A percentile compares a stretch with the other conserved stretches of the same genome.
phyloP scores from a whole-genome alignment of 2,888 invertebrate genomes.

The Polydrusus tereticollis region DNA sequence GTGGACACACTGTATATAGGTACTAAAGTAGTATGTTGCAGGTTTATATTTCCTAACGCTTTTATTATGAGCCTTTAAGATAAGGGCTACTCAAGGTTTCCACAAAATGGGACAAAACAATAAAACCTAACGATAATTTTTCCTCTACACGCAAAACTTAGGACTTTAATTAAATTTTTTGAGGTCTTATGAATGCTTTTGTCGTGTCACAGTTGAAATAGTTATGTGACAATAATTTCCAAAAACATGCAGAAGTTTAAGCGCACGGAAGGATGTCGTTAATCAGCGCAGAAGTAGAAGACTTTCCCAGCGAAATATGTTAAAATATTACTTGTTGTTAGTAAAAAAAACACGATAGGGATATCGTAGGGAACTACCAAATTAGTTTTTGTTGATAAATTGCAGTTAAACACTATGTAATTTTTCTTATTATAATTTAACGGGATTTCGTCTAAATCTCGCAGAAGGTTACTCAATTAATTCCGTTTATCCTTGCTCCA shows the following conservation, averaged over 20 bases:
- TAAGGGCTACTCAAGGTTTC: no score
- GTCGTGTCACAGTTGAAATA: neutral
- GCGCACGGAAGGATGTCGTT: no score
- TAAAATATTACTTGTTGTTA: neutral
- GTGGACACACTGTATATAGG: no score
- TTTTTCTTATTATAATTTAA: neutral
- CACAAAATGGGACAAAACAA: no score
- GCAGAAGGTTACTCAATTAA: slow-evolving; percentile 3
- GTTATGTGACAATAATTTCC: neutral
- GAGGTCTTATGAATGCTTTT: neutral
- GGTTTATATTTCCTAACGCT: no score
- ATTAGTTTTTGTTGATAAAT: neutral
- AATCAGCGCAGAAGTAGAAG: no score
- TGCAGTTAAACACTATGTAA: neutral
- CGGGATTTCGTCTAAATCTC: neutral
- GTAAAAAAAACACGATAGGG: no score
- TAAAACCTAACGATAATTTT: neutral
- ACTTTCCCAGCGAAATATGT: neutral
- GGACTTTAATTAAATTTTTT: neutral
- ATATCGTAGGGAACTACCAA: no score
- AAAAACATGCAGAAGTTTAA: neutral
- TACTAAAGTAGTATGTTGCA: no score
- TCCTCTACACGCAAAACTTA: neutral
- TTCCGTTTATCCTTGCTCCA: slow-evolving; percentile 8
- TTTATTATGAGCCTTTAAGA: no score